phyloP scores from a whole-genome alignment of 1,140 invertebrate species.

The Drosophila bifasciata region DNA sequence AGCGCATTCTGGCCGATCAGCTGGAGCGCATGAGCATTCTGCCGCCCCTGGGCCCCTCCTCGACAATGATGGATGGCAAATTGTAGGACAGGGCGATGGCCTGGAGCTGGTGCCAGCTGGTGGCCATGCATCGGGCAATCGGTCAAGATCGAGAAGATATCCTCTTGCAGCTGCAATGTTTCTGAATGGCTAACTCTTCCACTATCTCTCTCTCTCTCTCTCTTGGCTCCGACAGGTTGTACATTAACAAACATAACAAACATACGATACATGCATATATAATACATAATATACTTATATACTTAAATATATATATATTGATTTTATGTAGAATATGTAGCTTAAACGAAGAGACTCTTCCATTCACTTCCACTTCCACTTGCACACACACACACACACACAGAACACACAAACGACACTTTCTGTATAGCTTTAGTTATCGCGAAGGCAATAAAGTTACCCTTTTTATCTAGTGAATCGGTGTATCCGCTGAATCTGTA shows the following conservation, averaged over 20 bases:
- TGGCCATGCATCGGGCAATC: slow-evolving; percentile 74
- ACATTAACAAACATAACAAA: slow-evolving; percentile 25
- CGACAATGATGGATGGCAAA: slow-evolving; percentile 28
- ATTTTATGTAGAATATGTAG: too few relatives aligned
- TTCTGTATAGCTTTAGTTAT: slow-evolving; percentile 66
- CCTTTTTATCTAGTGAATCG: slow-evolving; percentile 2
- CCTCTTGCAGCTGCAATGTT: slow-evolving; percentile 50
- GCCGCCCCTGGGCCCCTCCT: slow-evolving; percentile 6
- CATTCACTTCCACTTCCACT: slow-evolving; percentile 17
- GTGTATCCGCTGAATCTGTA: neutral
- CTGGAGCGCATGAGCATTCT: slow-evolving; percentile 70
- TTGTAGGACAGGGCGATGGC: slow-evolving; percentile 75
- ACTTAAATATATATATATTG: too few relatives aligned
- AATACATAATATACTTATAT: too few relatives aligned
- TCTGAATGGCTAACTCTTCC: slow-evolving; percentile 20
- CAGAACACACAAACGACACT: slow-evolving; percentile 43
- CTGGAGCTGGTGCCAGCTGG: slow-evolving; percentile 71
- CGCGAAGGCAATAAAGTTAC: slow-evolving; percentile 41
- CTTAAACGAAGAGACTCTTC: neutral
- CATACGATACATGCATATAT: neutral
- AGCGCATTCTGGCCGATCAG: slow-evolving; percentile 86
- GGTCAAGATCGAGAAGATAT: slow-evolving; percentile 46
- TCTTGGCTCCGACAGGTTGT: slow-evolving; percentile 16
- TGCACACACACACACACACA: slow-evolving; percentile 23
- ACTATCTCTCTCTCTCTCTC: neutral